A percentile compares a stretch with the other conserved stretches of the same genome.
phyloP scores from a whole-genome alignment of 1,140 invertebrate species.

The Eurosta solidaginis region DNA sequence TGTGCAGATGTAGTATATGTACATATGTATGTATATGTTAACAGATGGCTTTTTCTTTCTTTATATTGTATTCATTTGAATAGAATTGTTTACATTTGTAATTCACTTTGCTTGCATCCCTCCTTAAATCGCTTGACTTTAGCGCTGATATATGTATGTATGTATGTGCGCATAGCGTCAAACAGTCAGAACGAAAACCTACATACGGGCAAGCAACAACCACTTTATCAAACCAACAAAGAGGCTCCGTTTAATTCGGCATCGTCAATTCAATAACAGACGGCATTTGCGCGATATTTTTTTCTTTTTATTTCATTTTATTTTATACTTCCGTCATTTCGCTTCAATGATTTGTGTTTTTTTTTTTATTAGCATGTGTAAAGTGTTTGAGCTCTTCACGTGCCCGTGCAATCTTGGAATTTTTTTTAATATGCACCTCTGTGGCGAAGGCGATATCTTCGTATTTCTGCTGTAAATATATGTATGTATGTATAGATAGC shows the following conservation, averaged over 20 bases:
- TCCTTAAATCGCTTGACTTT: not conserved
- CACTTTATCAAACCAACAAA: not conserved
- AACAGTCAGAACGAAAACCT: not conserved
- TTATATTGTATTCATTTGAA: not conserved
- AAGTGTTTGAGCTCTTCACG: not conserved
- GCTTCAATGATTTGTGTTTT: not conserved
- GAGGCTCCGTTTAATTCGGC: constrained; percentile 13
- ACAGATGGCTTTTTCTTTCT: not conserved
- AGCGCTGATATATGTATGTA: too few species aligned
- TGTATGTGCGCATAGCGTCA: not conserved
- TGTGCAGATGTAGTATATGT: too few species aligned
- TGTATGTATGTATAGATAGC: too few species aligned
- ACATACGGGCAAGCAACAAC: not conserved
- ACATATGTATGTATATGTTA: too few species aligned
- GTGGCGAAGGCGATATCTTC: not conserved
- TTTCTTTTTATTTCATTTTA: not conserved
- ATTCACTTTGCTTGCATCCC: not conserved
- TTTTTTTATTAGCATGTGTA: not conserved
- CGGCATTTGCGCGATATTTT: not conserved
- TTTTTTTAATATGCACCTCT: too few species aligned
- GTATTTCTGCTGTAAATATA: not conserved
- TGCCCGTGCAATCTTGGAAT: too few species aligned
- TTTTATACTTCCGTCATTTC: constrained; percentile 13
- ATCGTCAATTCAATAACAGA: not conserved
- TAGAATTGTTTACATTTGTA: not conserved